Conservation (phyloP, 2,113 vertebrate genomes). For the Hemibagrus wyckioides region DNA sequence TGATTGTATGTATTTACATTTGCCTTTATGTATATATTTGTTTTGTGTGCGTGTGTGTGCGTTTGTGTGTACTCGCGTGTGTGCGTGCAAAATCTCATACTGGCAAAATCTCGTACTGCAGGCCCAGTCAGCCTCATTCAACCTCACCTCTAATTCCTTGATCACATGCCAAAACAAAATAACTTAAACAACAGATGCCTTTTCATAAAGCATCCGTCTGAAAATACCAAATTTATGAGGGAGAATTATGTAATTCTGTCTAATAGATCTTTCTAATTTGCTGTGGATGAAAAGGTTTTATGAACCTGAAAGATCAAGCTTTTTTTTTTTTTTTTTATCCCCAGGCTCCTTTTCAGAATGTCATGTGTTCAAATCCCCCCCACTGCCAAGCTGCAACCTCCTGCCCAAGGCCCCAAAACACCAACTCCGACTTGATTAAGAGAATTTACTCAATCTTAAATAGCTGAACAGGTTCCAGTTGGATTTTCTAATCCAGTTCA, state of each 20-base stretch:
- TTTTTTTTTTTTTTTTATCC: not conserved
- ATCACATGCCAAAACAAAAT: slow-evolving; percentile 55
- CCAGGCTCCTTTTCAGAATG: not conserved
- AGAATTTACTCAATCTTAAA: not conserved
- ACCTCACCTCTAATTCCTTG: slow-evolving; percentile 61
- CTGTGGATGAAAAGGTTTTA: not conserved
- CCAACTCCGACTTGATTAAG: not conserved
- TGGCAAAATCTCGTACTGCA: slow-evolving; percentile 55
- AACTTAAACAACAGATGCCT: slow-evolving; percentile 66
- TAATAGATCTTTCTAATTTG: not conserved
- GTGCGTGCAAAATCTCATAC: slow-evolving; percentile 29
- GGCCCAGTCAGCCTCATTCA: slow-evolving; percentile 57
- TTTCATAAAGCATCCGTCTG: slow-evolving; percentile 51
- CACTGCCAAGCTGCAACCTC: too few relatives aligned
- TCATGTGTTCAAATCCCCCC: not conserved
- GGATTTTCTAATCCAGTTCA: not conserved
- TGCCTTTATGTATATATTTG: too few relatives aligned
- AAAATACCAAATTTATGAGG: slow-evolving; percentile 44
- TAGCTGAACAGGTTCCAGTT: not conserved
- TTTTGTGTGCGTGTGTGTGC: slow-evolving; percentile 36
- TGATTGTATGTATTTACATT: too few relatives aligned
- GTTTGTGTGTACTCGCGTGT: slow-evolving; percentile 37
- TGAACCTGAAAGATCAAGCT: not conserved
- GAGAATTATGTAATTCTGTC: slow-evolving; percentile 16
- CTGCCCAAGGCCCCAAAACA: too few relatives aligned